Conservation (phyloP, 2,797 vertebrate genomes). For the Helostoma temminkii region DNA sequence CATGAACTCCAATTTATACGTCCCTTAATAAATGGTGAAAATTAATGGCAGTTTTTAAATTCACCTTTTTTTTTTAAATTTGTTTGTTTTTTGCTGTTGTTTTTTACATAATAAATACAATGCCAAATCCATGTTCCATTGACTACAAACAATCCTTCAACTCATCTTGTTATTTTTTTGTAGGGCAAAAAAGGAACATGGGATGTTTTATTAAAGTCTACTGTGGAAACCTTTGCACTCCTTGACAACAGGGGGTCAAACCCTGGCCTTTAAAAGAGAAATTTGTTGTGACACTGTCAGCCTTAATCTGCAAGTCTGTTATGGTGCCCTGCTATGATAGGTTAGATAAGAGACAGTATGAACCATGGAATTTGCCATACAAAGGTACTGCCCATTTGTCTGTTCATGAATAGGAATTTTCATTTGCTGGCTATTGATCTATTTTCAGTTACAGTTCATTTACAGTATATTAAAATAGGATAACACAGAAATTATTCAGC, state of each 20-base stretch:
- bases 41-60: not conserved
- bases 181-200: slow-evolving; percentile 1
- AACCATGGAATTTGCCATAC: not conserved
- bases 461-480: too few relatives aligned
- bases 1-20: too few relatives aligned
- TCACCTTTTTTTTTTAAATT: too few relatives aligned
- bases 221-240: slow-evolving; percentile 59
- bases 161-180: slow-evolving; percentile 1
- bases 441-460: too few relatives aligned
- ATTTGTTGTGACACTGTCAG: slow-evolving; percentile 82
- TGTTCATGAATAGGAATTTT: too few relatives aligned
- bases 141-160: not conserved
- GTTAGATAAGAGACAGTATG: slow-evolving; percentile 2
- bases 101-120: not conserved
- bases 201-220: slow-evolving; percentile 27
- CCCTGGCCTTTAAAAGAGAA: slow-evolving; percentile 74
- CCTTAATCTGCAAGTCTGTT: slow-evolving; percentile 64
- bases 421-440: too few relatives aligned
- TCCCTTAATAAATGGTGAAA: not conserved
- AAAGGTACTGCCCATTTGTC: too few relatives aligned
- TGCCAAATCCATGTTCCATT: not conserved
- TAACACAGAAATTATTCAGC: too few relatives aligned
- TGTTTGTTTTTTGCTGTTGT: too few relatives aligned
- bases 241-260: slow-evolving; percentile 71
- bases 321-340: slow-evolving; percentile 39